Evolutionary conservation across 2,888 invertebrate genomes (phyloP).

Genomic region (Orgyia antiqua): DNA sequence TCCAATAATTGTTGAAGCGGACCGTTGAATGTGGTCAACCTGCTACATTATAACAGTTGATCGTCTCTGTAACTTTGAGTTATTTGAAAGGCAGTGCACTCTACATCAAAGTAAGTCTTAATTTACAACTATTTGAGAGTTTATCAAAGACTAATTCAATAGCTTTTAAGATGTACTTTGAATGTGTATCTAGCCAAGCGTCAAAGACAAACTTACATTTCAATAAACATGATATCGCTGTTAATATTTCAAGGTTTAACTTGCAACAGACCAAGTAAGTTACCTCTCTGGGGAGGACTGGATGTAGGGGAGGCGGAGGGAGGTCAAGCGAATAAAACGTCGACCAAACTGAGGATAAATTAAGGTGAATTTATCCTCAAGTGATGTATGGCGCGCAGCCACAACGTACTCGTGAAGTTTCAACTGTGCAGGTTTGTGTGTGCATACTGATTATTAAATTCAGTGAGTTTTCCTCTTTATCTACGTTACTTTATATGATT

Average conservation of each 20-base stretch:
- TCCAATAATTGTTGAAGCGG: no score
- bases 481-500: no score
- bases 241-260: conserved; percentile 20
- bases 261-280: conserved; percentile 2
- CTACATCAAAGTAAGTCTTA: no score
- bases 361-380: conserved; percentile 24
- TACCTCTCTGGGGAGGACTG: not conserved
- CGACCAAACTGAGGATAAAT: conserved; percentile 22
- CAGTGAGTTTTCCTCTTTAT: no score
- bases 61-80: no score
- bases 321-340: conserved; percentile 30
- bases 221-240: conserved; percentile 23
- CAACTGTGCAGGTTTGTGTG: no score
- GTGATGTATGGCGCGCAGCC: conserved; percentile 19
- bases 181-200: conserved; percentile 3
- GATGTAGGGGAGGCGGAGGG: not conserved
- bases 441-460: no score
- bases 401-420: no score
- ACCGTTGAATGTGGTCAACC: no score
- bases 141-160: not conserved
- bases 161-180: not conserved
- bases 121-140: not conserved
- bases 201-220: conserved; percentile 20
- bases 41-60: no score
- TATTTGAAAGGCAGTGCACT: no score